Percentiles rank a stretch among this genome's conserved stretches.
Evolutionary conservation across 1,140 invertebrate genomes (phyloP).

Genomic region (fruit fly (Drosophila melanogaster)): Release_6_plus_ISO1_MT NT_033779.5:17603001-17603500

Average conservation of each 20-base stretch:
- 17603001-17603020: no score
- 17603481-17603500: neutral
- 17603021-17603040: no score
- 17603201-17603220: conserved; percentile 86
- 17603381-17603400: neutral
- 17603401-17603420: conserved; percentile 29
- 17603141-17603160: conserved; percentile 84
- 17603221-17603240: conserved; percentile 86
- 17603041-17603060: no score
- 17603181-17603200: conserved; percentile 86
- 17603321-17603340: conserved; percentile 26
- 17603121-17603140: conserved; percentile 86
- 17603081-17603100: no score
- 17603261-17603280: conserved; percentile 57
- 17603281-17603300: conserved; percentile 36
- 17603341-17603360: no score
- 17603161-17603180: conserved; percentile 84
- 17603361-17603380: no score
- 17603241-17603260: conserved; percentile 65
- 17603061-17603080: no score
- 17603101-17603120: conserved; percentile 61
- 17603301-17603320: no score
- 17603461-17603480: neutral
- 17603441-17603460: conserved; percentile 8
- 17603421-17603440: conserved; percentile 8